Conservation (phyloP, 1,140 invertebrate genomes). For the Trissolcus basalis region DNA sequence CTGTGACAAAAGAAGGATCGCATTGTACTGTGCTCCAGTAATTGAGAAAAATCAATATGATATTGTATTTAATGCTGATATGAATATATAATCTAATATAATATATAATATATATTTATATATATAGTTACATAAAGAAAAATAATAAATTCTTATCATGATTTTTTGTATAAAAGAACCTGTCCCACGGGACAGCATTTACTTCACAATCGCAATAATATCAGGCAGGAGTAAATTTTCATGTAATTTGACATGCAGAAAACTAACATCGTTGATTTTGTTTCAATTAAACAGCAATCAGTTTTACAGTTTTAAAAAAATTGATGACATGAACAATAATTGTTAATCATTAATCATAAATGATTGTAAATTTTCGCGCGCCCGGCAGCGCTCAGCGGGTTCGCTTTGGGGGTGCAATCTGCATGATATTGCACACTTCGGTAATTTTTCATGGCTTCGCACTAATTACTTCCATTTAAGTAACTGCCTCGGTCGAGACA, state of each 20-base stretch:
- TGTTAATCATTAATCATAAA: not conserved
- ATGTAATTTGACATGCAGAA: too few species aligned
- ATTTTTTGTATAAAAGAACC: conserved; percentile 17
- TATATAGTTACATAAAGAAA: conserved; percentile 48
- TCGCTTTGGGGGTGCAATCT: conserved; percentile 3
- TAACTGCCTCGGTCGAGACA: not conserved
- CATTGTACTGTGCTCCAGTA: conserved; percentile 54
- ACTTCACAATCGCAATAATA: conserved; percentile 3
- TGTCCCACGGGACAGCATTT: not conserved
- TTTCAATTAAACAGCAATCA: too few species aligned
- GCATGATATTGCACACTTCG: conserved; percentile 17
- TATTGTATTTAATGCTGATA: conserved; percentile 51
- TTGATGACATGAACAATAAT: not conserved
- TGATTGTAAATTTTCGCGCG: not conserved
- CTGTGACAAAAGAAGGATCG: conserved; percentile 38
- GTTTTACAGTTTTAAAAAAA: too few species aligned
- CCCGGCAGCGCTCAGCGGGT: not conserved
- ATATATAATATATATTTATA: conserved; percentile 44
- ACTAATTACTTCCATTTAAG: not conserved
- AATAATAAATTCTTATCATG: conserved; percentile 36
- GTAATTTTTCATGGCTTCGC: not conserved
- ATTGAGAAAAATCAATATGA: conserved; percentile 45
- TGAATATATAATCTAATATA: conserved; percentile 55
- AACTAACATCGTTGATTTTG: too few species aligned
- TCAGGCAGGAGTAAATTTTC: not conserved